Conservation (phyloP, 1,140 invertebrate genomes). For the Medauroidea extradentata region DNA sequence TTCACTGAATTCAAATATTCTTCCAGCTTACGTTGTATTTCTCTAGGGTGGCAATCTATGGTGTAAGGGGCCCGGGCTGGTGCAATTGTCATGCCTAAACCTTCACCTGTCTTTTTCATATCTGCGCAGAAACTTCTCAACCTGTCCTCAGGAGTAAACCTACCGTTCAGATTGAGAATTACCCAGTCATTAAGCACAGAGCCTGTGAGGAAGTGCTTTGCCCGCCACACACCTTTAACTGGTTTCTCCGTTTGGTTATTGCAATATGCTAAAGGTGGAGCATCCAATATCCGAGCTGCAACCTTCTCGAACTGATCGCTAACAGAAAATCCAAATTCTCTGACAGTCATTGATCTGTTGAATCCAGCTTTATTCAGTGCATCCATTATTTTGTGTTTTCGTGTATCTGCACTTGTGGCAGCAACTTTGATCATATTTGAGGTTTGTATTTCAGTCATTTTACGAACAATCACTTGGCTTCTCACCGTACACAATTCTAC, state of each 20-base stretch:
- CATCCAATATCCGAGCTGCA: constrained; percentile 49
- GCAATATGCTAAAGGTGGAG: constrained; percentile 53
- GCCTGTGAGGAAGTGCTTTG: constrained; percentile 34
- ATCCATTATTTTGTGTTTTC: constrained; percentile 59
- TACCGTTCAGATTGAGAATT: constrained; percentile 39
- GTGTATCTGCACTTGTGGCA: constrained; percentile 53
- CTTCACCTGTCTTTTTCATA: neutral
- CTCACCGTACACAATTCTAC: constrained; percentile 50
- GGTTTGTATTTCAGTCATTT: constrained; percentile 55
- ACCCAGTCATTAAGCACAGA: constrained; percentile 38
- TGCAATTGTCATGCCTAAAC: neutral
- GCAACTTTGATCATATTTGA: constrained; percentile 57
- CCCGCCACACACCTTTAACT: constrained; percentile 46
- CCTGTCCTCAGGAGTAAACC: constrained; percentile 12
- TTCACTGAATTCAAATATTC: neutral
- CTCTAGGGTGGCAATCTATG: neutral
- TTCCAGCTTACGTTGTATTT: neutral
- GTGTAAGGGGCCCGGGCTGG: neutral
- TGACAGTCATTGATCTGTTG: constrained; percentile 45
- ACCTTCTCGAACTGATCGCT: constrained; percentile 50
- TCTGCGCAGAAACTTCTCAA: constrained; percentile 19
- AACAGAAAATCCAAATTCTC: constrained; percentile 57
- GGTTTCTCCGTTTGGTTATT: constrained; percentile 15
- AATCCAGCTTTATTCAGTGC: constrained; percentile 46
- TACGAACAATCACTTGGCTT: constrained; percentile 55